Base-by-base conservation (phyloP, 2,113 vertebrate species). In the Melanostigma gelatinosum region DNA sequence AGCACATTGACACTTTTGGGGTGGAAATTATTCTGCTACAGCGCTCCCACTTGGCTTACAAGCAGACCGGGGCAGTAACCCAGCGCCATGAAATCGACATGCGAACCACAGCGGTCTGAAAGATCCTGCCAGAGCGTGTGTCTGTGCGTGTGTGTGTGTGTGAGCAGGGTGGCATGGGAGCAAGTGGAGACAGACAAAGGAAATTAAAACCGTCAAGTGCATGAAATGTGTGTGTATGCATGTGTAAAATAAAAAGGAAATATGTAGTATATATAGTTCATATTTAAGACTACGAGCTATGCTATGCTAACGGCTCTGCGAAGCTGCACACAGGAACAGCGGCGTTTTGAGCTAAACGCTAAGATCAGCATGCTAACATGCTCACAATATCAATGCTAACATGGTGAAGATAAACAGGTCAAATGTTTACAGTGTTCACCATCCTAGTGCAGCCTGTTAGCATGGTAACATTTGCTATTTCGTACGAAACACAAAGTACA, bases 81-180 rank as follows among this genome's bases (percentile, higher is more conserved):
- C 66, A 81, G 70, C 2, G 5, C 80, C 84, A 82, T 90, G 85
- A 83, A 90, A 88, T 85, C 52, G 71, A 86, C 82, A 88, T 87
- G 80, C 81, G 92, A 86, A 84, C 86, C 82, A 87, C 71, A 91
- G 79, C 62, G 55, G 85, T 75, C 68, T 84, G 77, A 80, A 76
- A 85, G 63, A 77, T 75, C 66, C 44, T 46, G 57, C 58, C 57
- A 50, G 55, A 58, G 61, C 50, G 71, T 79, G 54, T 60, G 72
- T 73, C 42, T 55, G 32, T 67, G 40, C 46, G 61, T 36, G 63
- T 29, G 69, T 74, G 67, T 54, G 63, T 69, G 70, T 70, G 72
- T 57, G 50, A 63, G 44, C 29, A 63, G 18, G 32, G 32, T 50
- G 22, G 48, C n/a, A 61, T 16, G 3, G 18, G 15, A 50, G 36